A percentile compares a stretch with the other conserved stretches of the same genome.
Evolutionary conservation across 2,797 vertebrate species (phyloP).

Genomic region (Propithecus perrieri): DNA sequence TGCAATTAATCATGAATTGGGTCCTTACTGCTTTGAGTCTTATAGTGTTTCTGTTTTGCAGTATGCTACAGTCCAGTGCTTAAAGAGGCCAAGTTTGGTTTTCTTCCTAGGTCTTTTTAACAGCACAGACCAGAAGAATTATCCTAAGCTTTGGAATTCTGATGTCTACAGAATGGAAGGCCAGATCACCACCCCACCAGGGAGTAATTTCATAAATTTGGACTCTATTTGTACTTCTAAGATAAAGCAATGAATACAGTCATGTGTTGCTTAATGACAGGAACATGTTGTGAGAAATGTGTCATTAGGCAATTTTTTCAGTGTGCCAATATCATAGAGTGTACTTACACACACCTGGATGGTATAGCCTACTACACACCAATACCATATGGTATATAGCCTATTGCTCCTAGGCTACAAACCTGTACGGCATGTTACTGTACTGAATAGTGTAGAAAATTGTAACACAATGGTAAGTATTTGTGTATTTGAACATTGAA

Average conservation of each 20-base stretch:
- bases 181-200: neutral
- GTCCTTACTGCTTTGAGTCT: neutral
- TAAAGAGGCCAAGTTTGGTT: neutral
- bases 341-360: neutral
- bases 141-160: conserved; percentile 5
- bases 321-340: neutral
- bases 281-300: neutral
- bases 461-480: neutral
- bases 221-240: neutral
- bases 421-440: neutral
- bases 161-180: neutral
- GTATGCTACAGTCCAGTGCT: neutral
- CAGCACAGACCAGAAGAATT: neutral
- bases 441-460: neutral
- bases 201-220: conserved; percentile 1
- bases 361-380: neutral
- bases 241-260: neutral
- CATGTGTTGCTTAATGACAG: neutral
- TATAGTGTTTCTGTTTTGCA: neutral
- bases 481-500: neutral
- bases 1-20: neutral
- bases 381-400: neutral
- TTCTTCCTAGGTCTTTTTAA: neutral
- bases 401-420: neutral
- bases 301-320: neutral